Base-by-base conservation (phyloP, 1,140 invertebrate genomes). In the Epicauta chinensis region DNA sequence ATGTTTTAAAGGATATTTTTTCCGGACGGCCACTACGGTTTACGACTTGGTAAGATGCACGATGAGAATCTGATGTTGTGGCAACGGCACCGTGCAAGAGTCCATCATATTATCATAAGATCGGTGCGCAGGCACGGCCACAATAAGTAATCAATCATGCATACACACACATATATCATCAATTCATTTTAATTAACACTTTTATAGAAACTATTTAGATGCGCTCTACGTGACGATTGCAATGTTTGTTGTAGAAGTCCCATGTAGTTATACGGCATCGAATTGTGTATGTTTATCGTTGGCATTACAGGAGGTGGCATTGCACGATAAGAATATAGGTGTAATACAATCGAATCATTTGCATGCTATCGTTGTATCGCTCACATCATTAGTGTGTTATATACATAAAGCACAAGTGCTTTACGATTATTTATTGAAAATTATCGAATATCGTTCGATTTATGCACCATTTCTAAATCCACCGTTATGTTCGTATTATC, bases 381-480 rank as follows among this genome's bases (percentile, higher is more conserved):
- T 80, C 0, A 73, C 80, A 70, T 79, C 78, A 0, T 63, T 81
- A 7, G 67, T 81, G 0, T 80, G 79, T 52, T 80, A 78, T 73
- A 69, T 80, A 23, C 76, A 80, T 57, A 68, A 74, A 36, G 77
- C 78, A 0, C 71, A 74, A 37, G 69, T 73, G 2, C 72, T 81
- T 50, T 78, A 79, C 37, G 59, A 69, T 11, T 81, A 80, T 40
- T 71, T 81, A 0, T 75, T 76, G 39, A 73, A 72, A 53, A 72
- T 80, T 37, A 70, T 80, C 41, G 66, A 73, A 16, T 63, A 72
- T 34, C 65, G 79, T 40, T 77, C 77, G 0, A 73, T 76, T 44
- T 76, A 75, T 60, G 77, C 79, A 0, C 80, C 80, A 0, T 78
- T 81, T 59, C 60, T 81, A 7, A 82, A 81, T 67, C 79, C 79